These are phyloP conservation scores for Rostratula benghalensis DNA, from an alignment of 2,113 vertebrate species.

Conservation along the genomic window DNA sequence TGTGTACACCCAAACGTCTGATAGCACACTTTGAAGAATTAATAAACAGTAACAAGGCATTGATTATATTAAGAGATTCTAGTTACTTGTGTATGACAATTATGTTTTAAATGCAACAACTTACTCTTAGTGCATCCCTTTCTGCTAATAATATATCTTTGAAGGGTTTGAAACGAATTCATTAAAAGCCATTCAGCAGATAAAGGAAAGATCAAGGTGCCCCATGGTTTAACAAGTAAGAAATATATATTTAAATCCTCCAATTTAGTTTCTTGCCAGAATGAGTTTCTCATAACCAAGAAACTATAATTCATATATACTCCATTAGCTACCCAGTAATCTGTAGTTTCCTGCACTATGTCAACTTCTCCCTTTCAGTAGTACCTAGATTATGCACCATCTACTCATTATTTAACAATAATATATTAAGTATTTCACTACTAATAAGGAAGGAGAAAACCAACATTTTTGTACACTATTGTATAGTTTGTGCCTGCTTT, in stretches of 20 bases:
- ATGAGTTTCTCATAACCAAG: neutral
- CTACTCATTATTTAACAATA: neutral
- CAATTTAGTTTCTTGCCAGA: neutral
- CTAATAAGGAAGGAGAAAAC: neutral
- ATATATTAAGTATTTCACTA: neutral
- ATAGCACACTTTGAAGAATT: neutral
- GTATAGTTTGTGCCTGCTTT: neutral
- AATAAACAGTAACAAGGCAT: neutral
- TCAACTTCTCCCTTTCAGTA: neutral
- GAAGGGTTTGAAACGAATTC: neutral
- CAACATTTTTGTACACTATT: neutral
- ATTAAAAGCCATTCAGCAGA: neutral
- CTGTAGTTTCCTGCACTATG: neutral
- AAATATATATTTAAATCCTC: neutral
- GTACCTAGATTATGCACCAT: neutral
- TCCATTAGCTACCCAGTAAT: neutral
- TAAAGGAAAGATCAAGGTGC: neutral
- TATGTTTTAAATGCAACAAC: neutral
- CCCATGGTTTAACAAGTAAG: neutral
- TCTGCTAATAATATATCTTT: neutral
- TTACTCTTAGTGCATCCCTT: neutral
- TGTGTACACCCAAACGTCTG: accelerated
- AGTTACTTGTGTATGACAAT: neutral
- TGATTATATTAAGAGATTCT: neutral
- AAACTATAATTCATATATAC: neutral